Percentiles rank a stretch among this genome's conserved stretches.
phyloP scores from a whole-genome alignment of 1,140 invertebrate species.

The Thalassaphorura encarpata region DNA sequence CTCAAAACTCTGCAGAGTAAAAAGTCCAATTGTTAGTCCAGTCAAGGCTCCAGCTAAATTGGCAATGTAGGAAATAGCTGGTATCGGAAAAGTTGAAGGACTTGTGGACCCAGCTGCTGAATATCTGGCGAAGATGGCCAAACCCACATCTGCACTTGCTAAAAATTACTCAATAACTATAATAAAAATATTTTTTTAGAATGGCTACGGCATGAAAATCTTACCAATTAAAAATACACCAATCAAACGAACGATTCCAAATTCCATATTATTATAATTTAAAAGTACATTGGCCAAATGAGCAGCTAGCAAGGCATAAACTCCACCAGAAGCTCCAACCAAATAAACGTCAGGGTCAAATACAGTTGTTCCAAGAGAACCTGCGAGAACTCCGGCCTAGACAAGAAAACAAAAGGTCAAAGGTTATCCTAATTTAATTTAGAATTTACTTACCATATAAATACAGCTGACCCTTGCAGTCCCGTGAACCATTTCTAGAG shows the following conservation, averaged over 20 bases:
- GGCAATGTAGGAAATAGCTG: constrained; percentile 87
- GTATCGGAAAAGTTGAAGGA: constrained; percentile 23
- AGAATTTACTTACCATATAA: too few species aligned
- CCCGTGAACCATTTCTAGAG: constrained; percentile 86
- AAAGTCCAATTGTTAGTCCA: constrained; percentile 70
- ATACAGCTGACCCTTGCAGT: constrained; percentile 55
- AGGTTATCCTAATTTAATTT: too few species aligned
- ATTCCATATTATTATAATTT: constrained; percentile 95
- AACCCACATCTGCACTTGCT: constrained; percentile 85
- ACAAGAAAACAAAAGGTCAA: too few species aligned
- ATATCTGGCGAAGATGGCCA: constrained; percentile 89
- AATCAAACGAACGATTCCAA: constrained; percentile 76
- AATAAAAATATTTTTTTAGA: neutral
- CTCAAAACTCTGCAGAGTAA: constrained; percentile 93
- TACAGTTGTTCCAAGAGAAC: constrained; percentile 64
- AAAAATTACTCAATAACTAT: neutral
- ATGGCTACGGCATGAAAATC: too few species aligned
- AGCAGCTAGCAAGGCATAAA: constrained; percentile 85
- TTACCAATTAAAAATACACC: constrained; percentile 85
- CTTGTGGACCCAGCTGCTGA: constrained; percentile 59
- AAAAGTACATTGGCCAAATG: constrained; percentile 89
- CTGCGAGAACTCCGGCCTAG: constrained; percentile 86
- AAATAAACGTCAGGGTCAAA: constrained; percentile 88
- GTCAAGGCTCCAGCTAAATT: constrained; percentile 85
- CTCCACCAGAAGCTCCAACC: constrained; percentile 78